Evolutionary conservation across 2,888 invertebrate genomes (phyloP), one percentile per base, ranked within the genome.

Genomic region (Geotrupes spiniger): DNA sequence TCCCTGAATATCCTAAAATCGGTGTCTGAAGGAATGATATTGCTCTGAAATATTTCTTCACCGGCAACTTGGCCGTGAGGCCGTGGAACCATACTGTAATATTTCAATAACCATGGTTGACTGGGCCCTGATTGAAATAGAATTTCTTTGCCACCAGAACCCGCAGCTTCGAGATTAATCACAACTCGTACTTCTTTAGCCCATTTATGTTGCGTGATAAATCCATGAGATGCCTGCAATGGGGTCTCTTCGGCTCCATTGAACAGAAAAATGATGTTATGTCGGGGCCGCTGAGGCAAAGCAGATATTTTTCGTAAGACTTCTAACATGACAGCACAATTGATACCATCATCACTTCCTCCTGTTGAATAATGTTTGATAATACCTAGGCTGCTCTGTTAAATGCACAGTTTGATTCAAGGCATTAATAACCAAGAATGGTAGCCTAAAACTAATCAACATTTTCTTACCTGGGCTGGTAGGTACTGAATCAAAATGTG

Each of bases 81-180:
- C 70, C 82, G 77, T 0, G 80, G 80, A 1, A 80, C 82, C 21
- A 73, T 43, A 2, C 52, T 52, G 52, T 78, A 78, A 59, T 73
- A 71, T 46, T 75, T 73, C 59, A 89, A 73, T 0, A 89, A 70
- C 74, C 89, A 82, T 0, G 85, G 80, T 65, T 84, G 82, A 43
- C 78, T 75, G 4, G 91, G 91, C 1, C 89, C 89, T 28, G 87
- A 83, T 77, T 97, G 97, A 66, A 97, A 97, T 4, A 97, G 76
- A 46, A 89, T 80, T 61, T 95, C 92, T 48, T 91, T 85, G 1
- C 95, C 96, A 25, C 96, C 96, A 65, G 88, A 87, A 1, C 97
- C 97, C 41, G 89, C 91, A 0, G 94, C 88, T 70, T 97, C 97
- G 58, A 97, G 72, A 72, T 97, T 97, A 43, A 97, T 81, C 51